These are phyloP conservation scores for Shargacucullia verbasci DNA, from an alignment of 2,888 invertebrate species.

Conservation along the genomic window DNA sequence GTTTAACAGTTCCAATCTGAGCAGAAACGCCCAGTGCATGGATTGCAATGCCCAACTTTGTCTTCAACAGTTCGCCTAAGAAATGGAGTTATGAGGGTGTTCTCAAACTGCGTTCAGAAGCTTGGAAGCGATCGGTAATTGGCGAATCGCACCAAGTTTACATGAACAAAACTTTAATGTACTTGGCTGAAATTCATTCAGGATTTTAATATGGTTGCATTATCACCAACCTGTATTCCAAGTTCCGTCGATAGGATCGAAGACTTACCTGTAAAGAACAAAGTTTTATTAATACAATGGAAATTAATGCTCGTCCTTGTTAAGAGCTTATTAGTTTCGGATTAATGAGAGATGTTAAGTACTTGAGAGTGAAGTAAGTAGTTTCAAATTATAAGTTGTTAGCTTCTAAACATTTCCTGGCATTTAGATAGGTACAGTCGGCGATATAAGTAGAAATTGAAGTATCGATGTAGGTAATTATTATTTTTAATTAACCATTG, in stretches of 20 bases:
- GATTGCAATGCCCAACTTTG: slow-evolving; percentile 52
- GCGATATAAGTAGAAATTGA: too few species aligned
- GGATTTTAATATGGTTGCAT: background rate
- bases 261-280: slow-evolving; percentile 51
- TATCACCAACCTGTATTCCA: slow-evolving; percentile 18
- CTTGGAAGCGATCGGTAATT: slow-evolving; percentile 42
- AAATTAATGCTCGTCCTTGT: too few species aligned
- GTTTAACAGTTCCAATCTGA: slow-evolving; percentile 14
- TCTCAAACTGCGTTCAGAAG: slow-evolving; percentile 25
- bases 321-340: too few species aligned
- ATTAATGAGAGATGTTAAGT: too few species aligned
- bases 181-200: slow-evolving; percentile 1
- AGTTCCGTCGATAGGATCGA: background rate
- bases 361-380: too few species aligned
- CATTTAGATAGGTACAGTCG: too few species aligned
- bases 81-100: slow-evolving; percentile 43
- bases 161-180: slow-evolving; percentile 28
- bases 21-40: slow-evolving; percentile 42
- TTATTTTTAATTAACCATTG: too few species aligned
- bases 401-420: too few species aligned
- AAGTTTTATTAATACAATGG: slow-evolving; percentile 24
- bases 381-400: too few species aligned
- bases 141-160: slow-evolving; percentile 26
- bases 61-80: slow-evolving; percentile 32
- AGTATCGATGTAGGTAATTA: too few species aligned